Evolutionary conservation across 1,140 invertebrate species (phyloP), one percentile per base, ranked within the genome.

Genomic region (Glossosoma conforme): DNA sequence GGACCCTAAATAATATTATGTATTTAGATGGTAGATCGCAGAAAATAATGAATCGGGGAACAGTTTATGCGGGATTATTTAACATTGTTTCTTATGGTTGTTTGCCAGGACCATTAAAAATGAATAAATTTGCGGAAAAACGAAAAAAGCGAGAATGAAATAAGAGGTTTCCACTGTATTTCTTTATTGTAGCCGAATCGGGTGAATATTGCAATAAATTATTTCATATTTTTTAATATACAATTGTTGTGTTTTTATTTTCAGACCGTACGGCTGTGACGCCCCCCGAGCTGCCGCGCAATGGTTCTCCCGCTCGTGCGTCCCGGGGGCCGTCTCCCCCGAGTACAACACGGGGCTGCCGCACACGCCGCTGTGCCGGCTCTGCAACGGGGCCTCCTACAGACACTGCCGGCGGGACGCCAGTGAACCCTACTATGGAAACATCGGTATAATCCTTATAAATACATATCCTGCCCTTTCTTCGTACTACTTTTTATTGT

Each of bases 301-400:
- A 74, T 93, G 96, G 69, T 98, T 98, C 67, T 83, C 83, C 0
- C 91, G 93, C 65, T 87, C 87, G 22, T 96, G 93, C 67, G 84
- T 93, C 4, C 93, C 93, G 1, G 93, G 93, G 4, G 87, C 92
- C 0, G 75, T 93, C 3, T 91, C 88, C 66, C 76, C 80, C 14
- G 89, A 87, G 67, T 93, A 87, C 69, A 93, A 91, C 56, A 66
- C 68, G 56, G 81, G 84, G 1, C 79, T 85, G 14, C 86, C 87
- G n/a, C 85, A 93, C 60, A 83, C 94, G 65, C 86, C 95, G 63
- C 81, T 98, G 68, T 98, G 95, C 65, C 91, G 96, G 66, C 77
- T 96, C 1, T 98, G 96, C 66, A 89, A 92, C 56, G 93, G 93
- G 1, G 77, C 84, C 0, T 91, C 91, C 33, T 87, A 72, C 53